Base-by-base conservation (phyloP, 2,888 invertebrate genomes). In the Azorinus chamasolen region DNA sequence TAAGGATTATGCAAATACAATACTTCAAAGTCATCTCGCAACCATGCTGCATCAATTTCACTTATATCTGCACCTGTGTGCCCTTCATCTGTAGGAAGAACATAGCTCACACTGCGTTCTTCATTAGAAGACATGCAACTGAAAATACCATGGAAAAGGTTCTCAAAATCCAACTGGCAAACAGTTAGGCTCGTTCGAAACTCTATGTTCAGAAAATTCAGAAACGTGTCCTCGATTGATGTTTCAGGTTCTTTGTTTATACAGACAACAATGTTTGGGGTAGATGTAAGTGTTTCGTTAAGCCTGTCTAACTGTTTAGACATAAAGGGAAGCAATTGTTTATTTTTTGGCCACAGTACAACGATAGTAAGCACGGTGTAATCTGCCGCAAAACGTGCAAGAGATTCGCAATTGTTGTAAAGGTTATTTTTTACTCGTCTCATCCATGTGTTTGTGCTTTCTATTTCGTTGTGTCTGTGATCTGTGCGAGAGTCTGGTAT, bases 11-110 rank as follows among this genome's bases (percentile, higher is more conserved):
- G 24, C 22, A 75, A 16, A 50, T 79, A 85, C 4, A 85, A 69
- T 3, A 85, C 80, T 10, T 81, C 80, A 45, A 83, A 51, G 32
- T 85, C 82, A 57, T 83, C 83, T 20, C 37, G 65, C 25, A 85
- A 43, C 79, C n/a, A n/a, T n/a, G n/a, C n/a, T n/a, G n/a, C n/a
- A n/a, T n/a, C n/a, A n/a, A n/a, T n/a, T n/a, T n/a, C n/a, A n/a
- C n/a, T n/a, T n/a, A n/a, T n/a, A n/a, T n/a, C n/a, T n/a, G n/a
- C n/a, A n/a, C n/a, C n/a, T n/a, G n/a, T n/a, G n/a, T n/a, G n/a
- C n/a, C n/a, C n/a, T n/a, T n/a, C n/a, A n/a, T n/a, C n/a, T n/a
- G n/a, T n/a, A n/a, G n/a, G n/a, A n/a, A n/a, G n/a, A n/a, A n/a
- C n/a, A n/a, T n/a, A n/a, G n/a, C n/a, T n/a, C n/a, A n/a, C n/a